A percentile compares a stretch with the other conserved stretches of the same genome.
Evolutionary conservation across 2,113 vertebrate genomes (phyloP).

Genomic region (Rhea americana): DNA sequence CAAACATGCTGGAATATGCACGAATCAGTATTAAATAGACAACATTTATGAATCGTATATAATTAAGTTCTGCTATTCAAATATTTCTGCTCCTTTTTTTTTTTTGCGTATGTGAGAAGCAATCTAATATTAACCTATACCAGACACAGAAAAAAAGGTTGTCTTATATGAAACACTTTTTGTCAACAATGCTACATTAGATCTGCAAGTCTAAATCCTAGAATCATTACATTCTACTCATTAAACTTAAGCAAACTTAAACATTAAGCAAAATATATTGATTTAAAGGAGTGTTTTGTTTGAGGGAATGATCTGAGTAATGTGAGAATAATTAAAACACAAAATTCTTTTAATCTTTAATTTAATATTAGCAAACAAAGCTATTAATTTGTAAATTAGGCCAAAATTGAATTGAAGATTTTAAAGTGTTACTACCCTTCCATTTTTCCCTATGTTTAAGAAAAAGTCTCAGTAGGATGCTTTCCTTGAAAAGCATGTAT

Average conservation of each 20-base stretch:
- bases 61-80: neutral
- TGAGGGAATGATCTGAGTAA: neutral
- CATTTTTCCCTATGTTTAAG: neutral
- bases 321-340: neutral
- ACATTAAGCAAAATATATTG: neutral
- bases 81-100: neutral
- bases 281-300: neutral
- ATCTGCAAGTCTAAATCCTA: neutral
- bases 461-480: neutral
- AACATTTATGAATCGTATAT: neutral
- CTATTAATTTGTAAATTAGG: neutral
- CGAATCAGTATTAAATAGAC: neutral
- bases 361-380: fast-evolving
- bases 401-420: neutral
- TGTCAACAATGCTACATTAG: neutral
- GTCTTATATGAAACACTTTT: neutral
- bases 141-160: neutral
- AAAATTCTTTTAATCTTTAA: neutral
- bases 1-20: neutral
- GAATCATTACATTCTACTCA: neutral
- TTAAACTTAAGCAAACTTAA: neutral
- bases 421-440: neutral
- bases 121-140: neutral
- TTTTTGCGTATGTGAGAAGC: neutral
- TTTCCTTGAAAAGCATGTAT: neutral